phyloP scores from a whole-genome alignment of 2,888 invertebrate genomes.

The Antheraea yamamai region DNA sequence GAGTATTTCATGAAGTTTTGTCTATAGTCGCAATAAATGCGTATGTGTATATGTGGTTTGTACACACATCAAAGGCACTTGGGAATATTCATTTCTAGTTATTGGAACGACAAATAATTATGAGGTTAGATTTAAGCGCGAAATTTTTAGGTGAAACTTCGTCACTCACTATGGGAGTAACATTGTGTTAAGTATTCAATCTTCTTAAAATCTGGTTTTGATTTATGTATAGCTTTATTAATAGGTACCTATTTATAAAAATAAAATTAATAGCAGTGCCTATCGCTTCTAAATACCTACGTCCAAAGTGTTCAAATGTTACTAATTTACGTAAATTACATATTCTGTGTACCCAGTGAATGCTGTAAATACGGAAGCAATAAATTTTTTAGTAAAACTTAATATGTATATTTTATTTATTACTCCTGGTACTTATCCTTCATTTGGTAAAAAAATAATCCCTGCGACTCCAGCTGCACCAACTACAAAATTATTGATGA shows the following conservation, averaged over 20 bases:
- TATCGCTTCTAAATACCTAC: conserved; percentile 36
- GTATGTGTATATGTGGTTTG: too few species aligned
- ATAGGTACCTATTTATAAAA: background rate
- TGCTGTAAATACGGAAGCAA: conserved; percentile 38
- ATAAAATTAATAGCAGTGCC: conserved; percentile 35
- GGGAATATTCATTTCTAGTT: too few species aligned
- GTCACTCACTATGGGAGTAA: too few species aligned
- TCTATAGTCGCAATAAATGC: too few species aligned
- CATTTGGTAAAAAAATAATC: background rate
- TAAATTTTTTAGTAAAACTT: conserved; percentile 45
- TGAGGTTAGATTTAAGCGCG: too few species aligned
- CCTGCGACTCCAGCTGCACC: too few species aligned
- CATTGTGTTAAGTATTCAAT: too few species aligned
- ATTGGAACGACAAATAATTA: too few species aligned
- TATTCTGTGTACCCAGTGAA: conserved; percentile 12
- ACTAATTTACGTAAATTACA: conserved; percentile 10
- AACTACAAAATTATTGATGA: too few species aligned
- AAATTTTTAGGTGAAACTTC: too few species aligned
- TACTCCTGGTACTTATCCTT: background rate
- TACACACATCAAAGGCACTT: too few species aligned
- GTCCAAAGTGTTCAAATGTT: conserved; percentile 21
- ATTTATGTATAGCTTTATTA: background rate
- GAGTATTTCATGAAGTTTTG: too few species aligned
- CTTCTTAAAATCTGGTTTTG: background rate
- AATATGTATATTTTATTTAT: background rate